phyloP scores from a whole-genome alignment of 1,140 invertebrate genomes.

The Drosophila subobscura region DNA sequence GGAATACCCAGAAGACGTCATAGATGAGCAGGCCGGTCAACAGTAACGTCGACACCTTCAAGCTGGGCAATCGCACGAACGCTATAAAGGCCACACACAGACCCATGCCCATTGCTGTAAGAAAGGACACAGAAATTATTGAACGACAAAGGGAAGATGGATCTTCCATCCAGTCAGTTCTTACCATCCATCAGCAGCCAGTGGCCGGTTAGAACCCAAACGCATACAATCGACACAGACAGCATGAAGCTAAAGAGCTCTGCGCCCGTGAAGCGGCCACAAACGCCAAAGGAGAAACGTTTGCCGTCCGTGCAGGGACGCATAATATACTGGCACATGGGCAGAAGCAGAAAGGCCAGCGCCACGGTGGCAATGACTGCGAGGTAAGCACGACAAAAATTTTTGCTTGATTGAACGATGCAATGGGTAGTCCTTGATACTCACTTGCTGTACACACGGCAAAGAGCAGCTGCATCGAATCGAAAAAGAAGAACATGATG shows the following conservation, averaged over 20 bases:
- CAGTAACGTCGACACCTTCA: conserved; percentile 97
- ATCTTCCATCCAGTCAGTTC: not conserved
- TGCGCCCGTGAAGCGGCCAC: conserved; percentile 95
- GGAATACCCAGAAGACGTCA: conserved; percentile 99
- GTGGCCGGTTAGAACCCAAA: conserved; percentile 98
- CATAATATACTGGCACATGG: conserved; percentile 98
- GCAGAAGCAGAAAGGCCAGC: conserved; percentile 96
- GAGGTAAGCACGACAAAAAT: not conserved
- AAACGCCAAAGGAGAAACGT: conserved; percentile 95
- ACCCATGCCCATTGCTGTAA: conserved; percentile 96
- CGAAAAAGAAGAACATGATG: conserved; percentile 99
- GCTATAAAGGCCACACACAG: conserved; percentile 99
- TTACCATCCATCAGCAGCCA: conserved; percentile 98
- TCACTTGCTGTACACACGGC: conserved; percentile 98
- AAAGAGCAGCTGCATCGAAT: conserved; percentile 99
- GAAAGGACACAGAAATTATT: not conserved
- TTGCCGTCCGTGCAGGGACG: conserved; percentile 93
- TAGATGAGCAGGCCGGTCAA: conserved; percentile 97
- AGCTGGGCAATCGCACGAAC: conserved; percentile 96
- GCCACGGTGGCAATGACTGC: conserved; percentile 98
- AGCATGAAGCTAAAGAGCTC: conserved; percentile 96
- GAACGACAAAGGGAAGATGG: not conserved
- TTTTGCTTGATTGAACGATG: not conserved
- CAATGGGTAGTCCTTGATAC: conserved; percentile 63
- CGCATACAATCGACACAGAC: conserved; percentile 96